Conservation (phyloP, 2,113 vertebrate species). For the Epinephelus cyanopodus region DNA sequence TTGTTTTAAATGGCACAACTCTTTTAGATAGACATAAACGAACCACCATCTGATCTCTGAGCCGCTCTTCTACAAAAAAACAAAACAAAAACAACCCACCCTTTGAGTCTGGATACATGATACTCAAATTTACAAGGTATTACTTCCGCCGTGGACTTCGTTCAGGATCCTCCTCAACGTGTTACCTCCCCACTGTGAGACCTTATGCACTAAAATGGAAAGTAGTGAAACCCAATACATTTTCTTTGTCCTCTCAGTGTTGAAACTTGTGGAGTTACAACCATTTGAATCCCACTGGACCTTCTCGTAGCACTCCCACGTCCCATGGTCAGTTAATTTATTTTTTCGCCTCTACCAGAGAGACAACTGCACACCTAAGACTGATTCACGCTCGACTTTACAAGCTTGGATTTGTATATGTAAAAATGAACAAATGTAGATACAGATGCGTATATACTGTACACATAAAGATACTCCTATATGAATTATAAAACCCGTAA, state of each 20-base stretch:
- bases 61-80: constrained; percentile 15
- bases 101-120: constrained; percentile 20
- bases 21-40: constrained; percentile 40
- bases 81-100: not conserved
- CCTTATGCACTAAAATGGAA: constrained; percentile 62
- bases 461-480: constrained; percentile 70
- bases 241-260: constrained; percentile 33
- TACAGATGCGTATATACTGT: constrained; percentile 78
- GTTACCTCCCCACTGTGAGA: constrained; percentile 77
- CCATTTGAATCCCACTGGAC: constrained; percentile 37
- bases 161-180: constrained; percentile 63
- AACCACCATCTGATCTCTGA: constrained; percentile 49
- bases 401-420: constrained; percentile 69
- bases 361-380: constrained; percentile 48
- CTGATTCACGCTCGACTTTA: constrained; percentile 48
- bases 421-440: constrained; percentile 81
- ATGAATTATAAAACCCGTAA: constrained; percentile 62
- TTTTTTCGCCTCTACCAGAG: constrained; percentile 39
- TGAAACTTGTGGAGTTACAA: constrained; percentile 31
- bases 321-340: constrained; percentile 17
- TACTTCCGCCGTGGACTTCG: constrained; percentile 47
- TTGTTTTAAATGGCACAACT: constrained; percentile 71
- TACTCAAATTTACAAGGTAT: constrained; percentile 12
- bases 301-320: constrained; percentile 29
- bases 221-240: constrained; percentile 26